Evolutionary conservation across 2,888 invertebrate species (phyloP).

Genomic region (Andrena hattorfiana): DNA sequence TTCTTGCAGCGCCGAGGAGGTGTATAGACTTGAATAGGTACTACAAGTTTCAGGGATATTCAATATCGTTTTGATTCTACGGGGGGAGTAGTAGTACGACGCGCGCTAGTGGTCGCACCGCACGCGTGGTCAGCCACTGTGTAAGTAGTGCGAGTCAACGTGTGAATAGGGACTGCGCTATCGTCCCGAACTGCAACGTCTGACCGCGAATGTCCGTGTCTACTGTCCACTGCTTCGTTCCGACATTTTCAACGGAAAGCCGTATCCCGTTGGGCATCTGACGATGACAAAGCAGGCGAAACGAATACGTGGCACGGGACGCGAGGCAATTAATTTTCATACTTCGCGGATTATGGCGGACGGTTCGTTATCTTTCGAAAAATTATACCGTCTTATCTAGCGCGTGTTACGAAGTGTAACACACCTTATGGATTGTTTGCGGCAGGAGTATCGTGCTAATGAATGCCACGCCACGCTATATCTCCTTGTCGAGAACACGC

Average conservation of each 20-base stretch:
- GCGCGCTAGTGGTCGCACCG: not conserved
- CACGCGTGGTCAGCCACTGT: conserved; percentile 11
- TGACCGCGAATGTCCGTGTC: conserved; percentile 41
- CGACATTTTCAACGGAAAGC: conserved; percentile 18
- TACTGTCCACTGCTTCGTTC: not conserved
- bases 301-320: conserved; percentile 8
- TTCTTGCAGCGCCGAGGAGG: not conserved
- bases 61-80: not conserved
- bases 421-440: conserved; percentile 57
- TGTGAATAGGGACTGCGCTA: conserved; percentile 43
- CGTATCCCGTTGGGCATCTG: not conserved
- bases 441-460: conserved; percentile 57
- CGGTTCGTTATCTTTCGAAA: conserved; percentile 57
- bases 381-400: conserved; percentile 59
- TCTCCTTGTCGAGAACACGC: conserved; percentile 50
- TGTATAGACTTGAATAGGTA: not conserved
- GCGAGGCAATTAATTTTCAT: conserved; percentile 49
- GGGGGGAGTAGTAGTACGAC: not conserved
- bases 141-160: conserved; percentile 51
- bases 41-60: not conserved
- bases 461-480: conserved; percentile 54
- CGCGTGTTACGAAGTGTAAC: conserved; percentile 36
- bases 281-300: conserved; percentile 38
- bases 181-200: conserved; percentile 49
- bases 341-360: conserved; percentile 30